Evolutionary conservation across 2,888 invertebrate species (phyloP).

Genomic region (Anthoptus insignis): DNA sequence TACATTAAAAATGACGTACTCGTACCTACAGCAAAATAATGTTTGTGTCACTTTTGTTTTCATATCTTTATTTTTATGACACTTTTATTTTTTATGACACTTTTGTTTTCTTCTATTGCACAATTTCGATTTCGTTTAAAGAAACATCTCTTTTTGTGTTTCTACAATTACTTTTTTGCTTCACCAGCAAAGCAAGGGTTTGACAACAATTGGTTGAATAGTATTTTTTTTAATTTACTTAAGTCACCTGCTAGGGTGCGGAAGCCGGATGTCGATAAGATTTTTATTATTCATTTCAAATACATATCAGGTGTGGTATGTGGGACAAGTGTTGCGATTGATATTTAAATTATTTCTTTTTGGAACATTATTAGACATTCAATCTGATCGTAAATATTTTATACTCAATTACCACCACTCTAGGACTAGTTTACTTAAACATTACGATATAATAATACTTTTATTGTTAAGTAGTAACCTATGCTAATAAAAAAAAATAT

Average conservation of each 20-base stretch:
- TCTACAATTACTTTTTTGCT: slow-evolving; percentile 53
- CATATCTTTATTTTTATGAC: slow-evolving; percentile 13
- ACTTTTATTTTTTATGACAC: slow-evolving; percentile 38
- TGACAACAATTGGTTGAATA: slow-evolving; percentile 67
- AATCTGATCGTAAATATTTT: background rate
- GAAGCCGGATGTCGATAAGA: slow-evolving; percentile 73
- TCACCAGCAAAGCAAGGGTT: slow-evolving; percentile 63
- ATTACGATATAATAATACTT: too few species aligned
- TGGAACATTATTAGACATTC: slow-evolving; percentile 5
- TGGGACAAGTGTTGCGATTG: slow-evolving; percentile 40
- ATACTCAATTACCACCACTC: background rate
- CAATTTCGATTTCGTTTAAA: slow-evolving; percentile 63
- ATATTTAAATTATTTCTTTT: slow-evolving; percentile 28
- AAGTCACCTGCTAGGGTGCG: slow-evolving; percentile 58
- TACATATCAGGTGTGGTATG: slow-evolving; percentile 46
- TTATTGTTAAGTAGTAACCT: too few species aligned
- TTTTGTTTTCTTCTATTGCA: slow-evolving; percentile 37
- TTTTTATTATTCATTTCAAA: slow-evolving; percentile 47
- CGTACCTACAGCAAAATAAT: too few species aligned
- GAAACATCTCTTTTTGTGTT: slow-evolving; percentile 51
- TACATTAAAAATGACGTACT: too few species aligned
- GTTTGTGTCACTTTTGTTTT: slow-evolving; percentile 8
- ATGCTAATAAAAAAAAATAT: too few species aligned
- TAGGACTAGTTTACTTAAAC: too few species aligned
- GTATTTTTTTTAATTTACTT: slow-evolving; percentile 60